Evolutionary conservation across 2,888 invertebrate species (phyloP).

Genomic region (Caradrina clavipalpis): DNA sequence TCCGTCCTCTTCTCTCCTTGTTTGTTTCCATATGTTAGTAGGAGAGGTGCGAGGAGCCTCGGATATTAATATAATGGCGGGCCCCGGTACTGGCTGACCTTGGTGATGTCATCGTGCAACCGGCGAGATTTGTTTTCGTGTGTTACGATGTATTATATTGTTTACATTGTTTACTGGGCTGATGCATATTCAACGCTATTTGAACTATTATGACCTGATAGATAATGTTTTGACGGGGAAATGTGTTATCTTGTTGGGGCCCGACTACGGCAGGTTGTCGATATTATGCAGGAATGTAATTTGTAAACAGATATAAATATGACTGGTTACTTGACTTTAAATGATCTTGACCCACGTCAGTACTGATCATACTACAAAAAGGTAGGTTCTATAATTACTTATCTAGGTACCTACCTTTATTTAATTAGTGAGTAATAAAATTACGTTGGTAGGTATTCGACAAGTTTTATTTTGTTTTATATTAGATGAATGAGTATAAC

Average conservation of each 20-base stretch:
- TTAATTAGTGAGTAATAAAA: background rate
- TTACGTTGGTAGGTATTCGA: too few relatives aligned
- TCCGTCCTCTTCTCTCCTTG: slow-evolving; percentile 46
- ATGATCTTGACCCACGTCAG: slow-evolving; percentile 9
- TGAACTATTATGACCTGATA: slow-evolving; percentile 39
- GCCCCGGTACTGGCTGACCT: slow-evolving; percentile 80
- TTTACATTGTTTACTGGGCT: slow-evolving; percentile 61
- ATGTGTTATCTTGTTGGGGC: slow-evolving; percentile 26
- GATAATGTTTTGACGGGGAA: slow-evolving; percentile 32
- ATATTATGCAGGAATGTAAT: slow-evolving; percentile 47
- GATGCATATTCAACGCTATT: slow-evolving; percentile 40
- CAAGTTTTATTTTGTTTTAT: too few relatives aligned
- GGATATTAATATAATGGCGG: slow-evolving; percentile 66
- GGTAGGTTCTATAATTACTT: background rate
- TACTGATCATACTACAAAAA: background rate
- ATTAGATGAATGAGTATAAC: too few relatives aligned
- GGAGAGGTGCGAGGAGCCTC: slow-evolving; percentile 56
- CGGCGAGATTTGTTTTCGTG: slow-evolving; percentile 75
- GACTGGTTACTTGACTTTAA: slow-evolving; percentile 23
- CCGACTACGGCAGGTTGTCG: slow-evolving; percentile 9
- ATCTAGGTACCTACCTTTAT: slow-evolving; percentile 14
- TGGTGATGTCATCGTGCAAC: slow-evolving; percentile 85
- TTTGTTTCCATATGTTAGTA: slow-evolving; percentile 30
- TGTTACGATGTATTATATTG: slow-evolving; percentile 65
- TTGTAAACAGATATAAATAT: slow-evolving; percentile 25